Evolutionary conservation across 1,140 invertebrate species (phyloP).

Genomic region (Philopotamus ludificatus): DNA sequence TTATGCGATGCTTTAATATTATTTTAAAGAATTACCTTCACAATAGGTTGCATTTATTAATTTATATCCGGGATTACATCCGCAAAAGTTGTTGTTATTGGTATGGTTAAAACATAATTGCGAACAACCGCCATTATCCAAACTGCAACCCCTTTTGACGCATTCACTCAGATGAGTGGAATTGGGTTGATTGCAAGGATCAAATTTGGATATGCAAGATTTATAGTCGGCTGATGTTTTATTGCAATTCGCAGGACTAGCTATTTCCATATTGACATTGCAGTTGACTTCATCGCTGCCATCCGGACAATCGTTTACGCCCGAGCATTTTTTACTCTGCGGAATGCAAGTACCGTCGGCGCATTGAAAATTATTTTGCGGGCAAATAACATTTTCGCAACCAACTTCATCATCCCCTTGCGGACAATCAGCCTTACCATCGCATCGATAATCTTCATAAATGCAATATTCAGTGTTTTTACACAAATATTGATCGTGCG

Average conservation of each 20-base stretch:
- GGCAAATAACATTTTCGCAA: no score
- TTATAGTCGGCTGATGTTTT: constrained; percentile 33
- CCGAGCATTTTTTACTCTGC: constrained; percentile 82
- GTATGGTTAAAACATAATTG: background rate
- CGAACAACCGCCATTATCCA: background rate
- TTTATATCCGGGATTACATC: background rate
- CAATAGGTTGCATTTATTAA: background rate
- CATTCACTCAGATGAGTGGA: constrained; percentile 74
- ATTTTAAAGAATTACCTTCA: constrained; percentile 60
- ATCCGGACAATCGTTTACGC: constrained; percentile 83
- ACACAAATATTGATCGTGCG: no score
- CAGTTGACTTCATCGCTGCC: constrained; percentile 79
- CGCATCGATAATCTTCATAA: no score
- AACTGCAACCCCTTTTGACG: background rate
- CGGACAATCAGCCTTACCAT: no score
- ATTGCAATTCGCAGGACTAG: background rate
- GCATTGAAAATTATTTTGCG: constrained; percentile 86
- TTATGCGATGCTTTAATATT: constrained; percentile 37
- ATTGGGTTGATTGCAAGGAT: constrained; percentile 84
- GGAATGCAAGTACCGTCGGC: constrained; percentile 86
- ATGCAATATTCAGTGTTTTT: no score
- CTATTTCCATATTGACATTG: constrained; percentile 49
- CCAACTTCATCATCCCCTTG: no score
- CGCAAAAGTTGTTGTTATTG: background rate
- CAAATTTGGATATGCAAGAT: constrained; percentile 69